Percentiles rank a stretch among this genome's conserved stretches.
phyloP scores from a whole-genome alignment of 2,113 vertebrate genomes.

The Heloderma charlesbogerti region DNA sequence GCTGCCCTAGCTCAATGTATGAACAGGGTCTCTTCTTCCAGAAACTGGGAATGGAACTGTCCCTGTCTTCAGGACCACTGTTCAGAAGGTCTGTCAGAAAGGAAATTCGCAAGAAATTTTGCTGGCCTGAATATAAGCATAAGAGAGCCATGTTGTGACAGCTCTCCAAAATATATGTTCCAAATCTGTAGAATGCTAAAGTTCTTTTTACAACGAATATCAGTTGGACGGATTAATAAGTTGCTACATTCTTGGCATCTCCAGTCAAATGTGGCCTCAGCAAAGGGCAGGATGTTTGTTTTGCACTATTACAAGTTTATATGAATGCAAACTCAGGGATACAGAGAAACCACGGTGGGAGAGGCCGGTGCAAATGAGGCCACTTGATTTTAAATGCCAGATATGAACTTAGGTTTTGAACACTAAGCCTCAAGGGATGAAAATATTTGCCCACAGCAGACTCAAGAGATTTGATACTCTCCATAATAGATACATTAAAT shows the following conservation, averaged over 20 bases:
- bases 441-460: slow-evolving; percentile 9
- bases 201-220: background rate
- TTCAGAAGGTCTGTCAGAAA: background rate
- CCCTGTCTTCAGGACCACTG: background rate
- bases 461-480: slow-evolving; percentile 13
- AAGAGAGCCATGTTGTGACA: background rate
- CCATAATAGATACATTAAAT: slow-evolving; percentile 1
- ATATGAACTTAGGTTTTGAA: slow-evolving; percentile 27
- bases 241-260: background rate
- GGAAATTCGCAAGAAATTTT: background rate
- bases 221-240: background rate
- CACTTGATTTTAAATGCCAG: slow-evolving; percentile 15
- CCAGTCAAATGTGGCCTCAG: background rate
- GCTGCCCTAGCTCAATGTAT: background rate
- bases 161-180: background rate
- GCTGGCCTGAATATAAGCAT: background rate
- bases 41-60: background rate
- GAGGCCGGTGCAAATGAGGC: background rate
- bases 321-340: background rate
- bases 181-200: background rate
- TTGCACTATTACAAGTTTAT: background rate
- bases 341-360: background rate
- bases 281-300: background rate
- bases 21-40: background rate
- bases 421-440: background rate